Evolutionary conservation across 2,888 invertebrate species (phyloP).

Genomic region (Tenthredo notha): DNA sequence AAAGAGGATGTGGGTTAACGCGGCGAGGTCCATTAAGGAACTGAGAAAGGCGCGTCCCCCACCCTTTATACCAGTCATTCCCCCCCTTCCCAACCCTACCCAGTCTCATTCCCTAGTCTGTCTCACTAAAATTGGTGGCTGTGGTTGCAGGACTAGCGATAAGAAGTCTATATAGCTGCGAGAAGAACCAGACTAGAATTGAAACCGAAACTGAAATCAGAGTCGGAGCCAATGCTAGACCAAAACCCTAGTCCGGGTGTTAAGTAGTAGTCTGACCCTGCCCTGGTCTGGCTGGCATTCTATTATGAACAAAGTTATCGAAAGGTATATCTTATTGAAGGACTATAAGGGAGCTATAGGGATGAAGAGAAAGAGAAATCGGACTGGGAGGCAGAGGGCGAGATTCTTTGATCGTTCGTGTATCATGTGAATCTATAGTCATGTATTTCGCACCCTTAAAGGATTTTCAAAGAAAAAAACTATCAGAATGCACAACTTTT

Average conservation of each 20-base stretch:
- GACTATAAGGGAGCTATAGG: not conserved
- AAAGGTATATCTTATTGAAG: constrained; percentile 1
- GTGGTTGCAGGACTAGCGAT: constrained; percentile 3
- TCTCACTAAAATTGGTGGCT: not conserved
- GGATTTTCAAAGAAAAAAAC: too few relatives aligned
- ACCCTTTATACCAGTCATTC: too few relatives aligned
- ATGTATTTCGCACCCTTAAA: not conserved
- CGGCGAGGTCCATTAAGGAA: constrained; percentile 71
- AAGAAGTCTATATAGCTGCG: not conserved
- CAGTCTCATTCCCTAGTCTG: not conserved
- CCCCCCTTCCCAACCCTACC: too few relatives aligned
- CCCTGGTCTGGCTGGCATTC: not conserved
- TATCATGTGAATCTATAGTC: not conserved
- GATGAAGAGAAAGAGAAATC: not conserved
- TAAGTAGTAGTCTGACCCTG: not conserved
- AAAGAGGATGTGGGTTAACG: constrained; percentile 73
- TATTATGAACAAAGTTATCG: not conserved
- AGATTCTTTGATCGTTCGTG: not conserved
- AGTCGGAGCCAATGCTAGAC: not conserved
- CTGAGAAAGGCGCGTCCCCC: constrained; percentile 61
- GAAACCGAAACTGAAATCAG: not conserved
- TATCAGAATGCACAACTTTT: too few relatives aligned
- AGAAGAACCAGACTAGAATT: not conserved
- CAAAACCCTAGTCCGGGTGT: not conserved
- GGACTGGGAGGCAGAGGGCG: not conserved